Evolutionary conservation across 1,140 invertebrate species (phyloP).

Genomic region (Nephotettix cincticeps): DNA sequence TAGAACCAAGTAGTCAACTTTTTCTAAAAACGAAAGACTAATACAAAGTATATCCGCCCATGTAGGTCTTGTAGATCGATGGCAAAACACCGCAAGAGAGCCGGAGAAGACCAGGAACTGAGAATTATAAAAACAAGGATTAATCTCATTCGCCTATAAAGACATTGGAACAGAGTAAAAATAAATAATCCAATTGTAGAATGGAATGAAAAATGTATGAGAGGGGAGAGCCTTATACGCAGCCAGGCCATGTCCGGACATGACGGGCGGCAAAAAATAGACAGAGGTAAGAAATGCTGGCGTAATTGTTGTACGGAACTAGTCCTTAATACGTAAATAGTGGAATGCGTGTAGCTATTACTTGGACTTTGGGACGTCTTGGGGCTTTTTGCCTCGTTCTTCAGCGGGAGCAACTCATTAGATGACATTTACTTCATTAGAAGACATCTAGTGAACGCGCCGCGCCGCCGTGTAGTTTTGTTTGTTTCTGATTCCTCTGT

Average conservation of each 20-base stretch:
- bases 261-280: conserved; percentile 1
- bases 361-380: conserved; percentile 1
- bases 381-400: not conserved
- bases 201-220: conserved; percentile 12
- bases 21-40: too few species aligned
- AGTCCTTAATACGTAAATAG: conserved; percentile 11
- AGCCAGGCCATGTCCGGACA: not conserved
- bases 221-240: not conserved
- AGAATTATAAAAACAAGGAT: not conserved
- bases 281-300: not conserved
- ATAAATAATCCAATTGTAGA: conserved; percentile 10
- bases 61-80: too few species aligned
- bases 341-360: conserved; percentile 3
- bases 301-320: not conserved
- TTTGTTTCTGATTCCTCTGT: too few species aligned
- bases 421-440: conserved; percentile 5
- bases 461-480: too few species aligned
- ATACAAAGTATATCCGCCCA: too few species aligned
- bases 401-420: not conserved
- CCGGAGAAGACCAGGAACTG: too few species aligned
- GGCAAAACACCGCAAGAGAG: too few species aligned
- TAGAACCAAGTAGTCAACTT: too few species aligned
- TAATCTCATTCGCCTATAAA: conserved; percentile 2
- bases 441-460: too few species aligned
- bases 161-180: not conserved